Base-by-base conservation (phyloP, 2,888 invertebrate genomes). In the Eilema caniola region DNA sequence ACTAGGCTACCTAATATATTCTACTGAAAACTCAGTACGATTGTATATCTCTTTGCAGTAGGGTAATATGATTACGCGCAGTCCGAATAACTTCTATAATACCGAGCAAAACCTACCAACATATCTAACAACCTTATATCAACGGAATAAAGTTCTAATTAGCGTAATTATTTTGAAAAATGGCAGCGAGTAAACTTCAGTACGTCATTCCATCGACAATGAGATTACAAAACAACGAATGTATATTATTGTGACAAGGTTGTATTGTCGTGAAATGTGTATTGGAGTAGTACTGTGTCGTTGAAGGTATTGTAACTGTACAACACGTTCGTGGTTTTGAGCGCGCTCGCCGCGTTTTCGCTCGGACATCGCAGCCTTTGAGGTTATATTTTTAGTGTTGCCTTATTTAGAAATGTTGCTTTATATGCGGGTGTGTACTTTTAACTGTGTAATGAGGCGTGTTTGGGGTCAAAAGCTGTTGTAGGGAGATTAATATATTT, bases 321-420 rank as follows among this genome's bases (percentile, higher is more conserved):
- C 80, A 78, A 81, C 79, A 85, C 87, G 81, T 89, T 88, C 86
- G 89, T 82, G 84, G 79, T 83, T 87, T 86, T 89, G 89, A 85
- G 77, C 86, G 90, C 88, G 83, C 86, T 85, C 85, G 87, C 87
- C 89, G 88, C 87, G 88, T 90, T 91, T 89, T 89, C 88, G 89
- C 89, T 90, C 76, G 89, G 89, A 89, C 89, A 89, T 83, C 80
- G 83, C 87, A 93, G 93, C 90, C 92, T 94, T 93, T 93, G 92
- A 93, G 92, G 93, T 93, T 93, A 90, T 88, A 86, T 85, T 85
- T 81, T 80, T 76, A 73, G 90, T 92, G 90, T 93, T 94, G 90
- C 93, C 88, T 85, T 78, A 78, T 84, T 79, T 77, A 79, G 77
- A 80, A 74, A 77, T 62, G 64, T 81, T 79, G 77, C 86, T 76